A percentile compares a stretch with the other conserved stretches of the same genome.
Conservation (phyloP, 2,888 invertebrate genomes). For the Drosophila nr. medialis region DNA sequence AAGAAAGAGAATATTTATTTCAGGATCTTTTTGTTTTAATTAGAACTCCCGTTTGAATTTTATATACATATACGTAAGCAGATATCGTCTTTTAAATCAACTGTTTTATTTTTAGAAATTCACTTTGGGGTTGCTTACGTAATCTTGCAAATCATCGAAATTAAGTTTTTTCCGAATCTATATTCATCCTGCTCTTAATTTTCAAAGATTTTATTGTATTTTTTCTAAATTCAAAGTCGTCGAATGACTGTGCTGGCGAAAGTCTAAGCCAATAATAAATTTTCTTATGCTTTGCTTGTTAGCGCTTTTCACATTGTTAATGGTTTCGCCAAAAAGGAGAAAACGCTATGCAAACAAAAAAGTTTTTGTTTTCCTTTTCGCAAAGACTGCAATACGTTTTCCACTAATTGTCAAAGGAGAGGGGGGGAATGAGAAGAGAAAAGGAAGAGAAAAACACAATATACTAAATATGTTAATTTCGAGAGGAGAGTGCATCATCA, state of each 20-base stretch:
- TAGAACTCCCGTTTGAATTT: not conserved
- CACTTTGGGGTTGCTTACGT: not conserved
- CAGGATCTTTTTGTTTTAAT: not conserved
- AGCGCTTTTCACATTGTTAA: not conserved
- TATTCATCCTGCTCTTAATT: not conserved
- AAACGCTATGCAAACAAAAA: not conserved
- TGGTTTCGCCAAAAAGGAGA: not conserved
- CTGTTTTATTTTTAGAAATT: not conserved
- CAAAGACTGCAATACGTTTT: slow-evolving; percentile 1
- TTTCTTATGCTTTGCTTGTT: not conserved
- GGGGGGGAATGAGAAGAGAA: not conserved
- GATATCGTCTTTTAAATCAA: not conserved
- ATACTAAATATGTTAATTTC: slow-evolving; percentile 21
- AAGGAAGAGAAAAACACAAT: not conserved
- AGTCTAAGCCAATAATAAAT: not conserved
- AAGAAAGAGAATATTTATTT: too few relatives aligned
- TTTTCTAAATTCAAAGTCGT: too few relatives aligned
- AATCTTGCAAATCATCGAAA: not conserved
- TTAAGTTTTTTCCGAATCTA: not conserved
- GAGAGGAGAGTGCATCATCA: slow-evolving; percentile 24
- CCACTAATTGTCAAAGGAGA: slow-evolving; percentile 6
- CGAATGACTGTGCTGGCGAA: not conserved
- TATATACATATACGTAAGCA: not conserved
- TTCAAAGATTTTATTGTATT: too few relatives aligned
- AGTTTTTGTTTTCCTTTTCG: not conserved